These are phyloP conservation scores for Pseudopipra pipra DNA, from an alignment of 2,113 vertebrate genomes.

Conservation along the genomic window DNA sequence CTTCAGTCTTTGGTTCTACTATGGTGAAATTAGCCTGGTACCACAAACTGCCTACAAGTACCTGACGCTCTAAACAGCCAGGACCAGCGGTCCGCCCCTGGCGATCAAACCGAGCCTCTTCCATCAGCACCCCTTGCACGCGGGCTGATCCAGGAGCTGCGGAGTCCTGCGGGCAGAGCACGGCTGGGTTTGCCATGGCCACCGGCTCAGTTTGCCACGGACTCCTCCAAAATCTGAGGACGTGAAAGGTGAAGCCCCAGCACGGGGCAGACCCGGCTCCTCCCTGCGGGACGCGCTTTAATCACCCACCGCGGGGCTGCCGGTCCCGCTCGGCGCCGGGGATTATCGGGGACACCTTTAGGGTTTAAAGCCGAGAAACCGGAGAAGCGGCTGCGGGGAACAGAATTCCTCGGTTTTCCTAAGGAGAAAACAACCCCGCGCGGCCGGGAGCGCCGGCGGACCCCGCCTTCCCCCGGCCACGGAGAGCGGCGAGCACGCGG, in stretches of 20 bases:
- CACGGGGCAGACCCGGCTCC: neutral
- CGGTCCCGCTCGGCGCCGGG: neutral
- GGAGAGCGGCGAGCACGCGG: neutral
- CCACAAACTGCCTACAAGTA: neutral
- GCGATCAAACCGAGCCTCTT: neutral
- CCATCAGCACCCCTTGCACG: accelerated
- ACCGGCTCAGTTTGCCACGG: neutral
- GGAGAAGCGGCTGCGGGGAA: neutral
- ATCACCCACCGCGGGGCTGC: neutral
- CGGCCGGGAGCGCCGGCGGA: neutral
- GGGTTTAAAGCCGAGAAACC: neutral
- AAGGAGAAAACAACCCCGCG: neutral
- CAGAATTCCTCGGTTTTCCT: neutral
- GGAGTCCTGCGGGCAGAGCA: neutral
- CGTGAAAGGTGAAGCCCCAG: neutral
- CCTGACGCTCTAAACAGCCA: accelerated
- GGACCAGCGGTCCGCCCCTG: accelerated
- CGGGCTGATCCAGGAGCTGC: no score
- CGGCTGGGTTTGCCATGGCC: neutral
- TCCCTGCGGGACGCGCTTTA: neutral
- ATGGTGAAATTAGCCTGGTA: accelerated
- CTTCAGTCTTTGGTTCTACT: accelerated
- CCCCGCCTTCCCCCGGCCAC: accelerated
- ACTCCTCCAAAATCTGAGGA: neutral
- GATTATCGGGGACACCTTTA: neutral